phyloP scores from a whole-genome alignment of 2,888 invertebrate species.

The Lutraria lutraria region DNA sequence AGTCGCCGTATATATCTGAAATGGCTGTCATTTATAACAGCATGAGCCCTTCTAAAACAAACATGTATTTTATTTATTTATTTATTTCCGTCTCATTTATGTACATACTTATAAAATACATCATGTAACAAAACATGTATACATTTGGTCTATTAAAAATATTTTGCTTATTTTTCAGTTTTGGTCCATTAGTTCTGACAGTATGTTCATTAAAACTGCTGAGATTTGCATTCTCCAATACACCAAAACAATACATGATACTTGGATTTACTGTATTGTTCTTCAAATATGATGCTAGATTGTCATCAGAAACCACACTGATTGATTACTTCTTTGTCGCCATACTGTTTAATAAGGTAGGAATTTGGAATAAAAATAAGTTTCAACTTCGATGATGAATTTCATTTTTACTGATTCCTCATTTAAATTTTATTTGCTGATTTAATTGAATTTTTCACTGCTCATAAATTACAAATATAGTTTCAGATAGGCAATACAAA shows the following conservation, averaged over 20 bases:
- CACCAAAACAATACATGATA: conserved; percentile 96
- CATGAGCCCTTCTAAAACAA: too few relatives aligned
- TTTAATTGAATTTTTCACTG: too few relatives aligned
- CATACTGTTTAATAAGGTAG: conserved; percentile 94
- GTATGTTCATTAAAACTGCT: conserved; percentile 94
- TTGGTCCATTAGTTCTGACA: conserved; percentile 94
- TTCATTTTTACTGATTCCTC: too few relatives aligned
- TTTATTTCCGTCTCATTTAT: too few relatives aligned
- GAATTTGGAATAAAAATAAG: conserved; percentile 26
- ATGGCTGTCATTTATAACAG: too few relatives aligned
- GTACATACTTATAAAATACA: too few relatives aligned
- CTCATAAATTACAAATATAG: too few relatives aligned
- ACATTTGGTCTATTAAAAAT: not conserved
- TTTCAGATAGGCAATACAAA: too few relatives aligned
- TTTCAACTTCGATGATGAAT: not conserved
- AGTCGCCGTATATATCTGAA: too few relatives aligned
- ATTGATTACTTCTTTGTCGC: conserved; percentile 97
- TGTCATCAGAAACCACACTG: conserved; percentile 94
- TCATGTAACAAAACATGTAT: too few relatives aligned
- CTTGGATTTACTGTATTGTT: conserved; percentile 95
- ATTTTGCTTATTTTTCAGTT: conserved; percentile 79
- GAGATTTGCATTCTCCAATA: conserved; percentile 95
- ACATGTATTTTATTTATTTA: too few relatives aligned
- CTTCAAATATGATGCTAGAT: conserved; percentile 93
- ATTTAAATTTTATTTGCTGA: too few relatives aligned